These are phyloP conservation scores for Pseudococcus longispinus DNA, from an alignment of 2,888 invertebrate genomes.

Conservation along the genomic window DNA sequence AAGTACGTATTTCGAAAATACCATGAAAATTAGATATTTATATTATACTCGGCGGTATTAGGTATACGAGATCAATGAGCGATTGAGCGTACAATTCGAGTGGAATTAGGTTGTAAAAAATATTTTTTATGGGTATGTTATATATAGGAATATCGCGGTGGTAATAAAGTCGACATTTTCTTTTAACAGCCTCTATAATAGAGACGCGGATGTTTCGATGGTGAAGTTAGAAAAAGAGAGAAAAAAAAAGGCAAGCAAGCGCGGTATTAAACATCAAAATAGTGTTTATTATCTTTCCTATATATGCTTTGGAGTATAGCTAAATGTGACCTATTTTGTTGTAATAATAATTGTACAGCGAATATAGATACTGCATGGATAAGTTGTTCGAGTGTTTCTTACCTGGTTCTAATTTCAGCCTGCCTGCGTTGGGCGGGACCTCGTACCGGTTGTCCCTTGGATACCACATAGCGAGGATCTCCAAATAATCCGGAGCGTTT, in stretches of 20 bases:
- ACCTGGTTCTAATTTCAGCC: constrained; percentile 53
- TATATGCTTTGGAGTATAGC: constrained; percentile 4
- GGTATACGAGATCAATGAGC: background rate
- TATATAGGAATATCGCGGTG: background rate
- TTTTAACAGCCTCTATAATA: constrained; percentile 1
- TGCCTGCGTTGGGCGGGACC: constrained; percentile 51
- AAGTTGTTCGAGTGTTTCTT: background rate
- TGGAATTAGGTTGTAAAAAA: background rate
- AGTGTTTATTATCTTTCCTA: constrained; percentile 21
- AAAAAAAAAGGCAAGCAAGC: background rate
- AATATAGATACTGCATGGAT: background rate
- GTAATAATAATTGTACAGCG: background rate
- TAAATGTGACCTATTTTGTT: constrained; percentile 2
- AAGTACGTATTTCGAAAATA: no score
- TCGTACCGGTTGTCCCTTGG: constrained; percentile 29
- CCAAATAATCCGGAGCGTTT: constrained; percentile 52
- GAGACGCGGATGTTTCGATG: background rate
- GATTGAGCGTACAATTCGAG: background rate
- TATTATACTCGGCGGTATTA: background rate
- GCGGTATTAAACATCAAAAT: constrained; percentile 4
- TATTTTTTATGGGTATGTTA: background rate
- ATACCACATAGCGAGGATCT: constrained; percentile 52
- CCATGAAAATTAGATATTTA: constrained; percentile 4
- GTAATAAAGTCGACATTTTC: constrained; percentile 10
- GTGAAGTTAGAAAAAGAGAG: background rate